Evolutionary conservation across 2,797 vertebrate species (phyloP).

Genomic region (Falco novaeseelandiae): DNA sequence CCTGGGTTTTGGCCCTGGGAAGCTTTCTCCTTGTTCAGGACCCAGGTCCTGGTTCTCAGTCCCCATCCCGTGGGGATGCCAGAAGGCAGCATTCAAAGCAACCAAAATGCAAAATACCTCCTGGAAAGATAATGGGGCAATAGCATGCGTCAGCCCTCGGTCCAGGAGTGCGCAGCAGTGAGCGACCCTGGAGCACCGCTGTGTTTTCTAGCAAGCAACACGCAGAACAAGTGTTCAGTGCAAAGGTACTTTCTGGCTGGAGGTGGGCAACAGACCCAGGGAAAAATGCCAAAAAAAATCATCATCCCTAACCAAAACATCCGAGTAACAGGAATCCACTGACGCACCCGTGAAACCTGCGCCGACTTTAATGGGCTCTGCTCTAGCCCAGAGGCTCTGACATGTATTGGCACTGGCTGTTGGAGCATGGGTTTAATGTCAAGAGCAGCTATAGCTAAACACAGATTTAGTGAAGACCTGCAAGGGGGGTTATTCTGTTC

Average conservation of each 20-base stretch:
- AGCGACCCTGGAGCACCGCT: not conserved
- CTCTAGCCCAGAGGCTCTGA: not conserved
- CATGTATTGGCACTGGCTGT: not conserved
- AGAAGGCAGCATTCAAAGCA: not conserved
- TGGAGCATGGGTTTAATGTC: not conserved
- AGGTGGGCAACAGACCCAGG: not conserved
- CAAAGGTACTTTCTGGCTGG: not conserved
- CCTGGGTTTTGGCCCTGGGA: not conserved
- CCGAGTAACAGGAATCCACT: not conserved
- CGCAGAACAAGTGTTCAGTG: not conserved
- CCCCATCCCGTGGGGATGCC: not conserved
- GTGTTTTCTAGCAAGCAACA: not conserved
- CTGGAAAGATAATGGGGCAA: not conserved
- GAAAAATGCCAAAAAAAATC: not conserved
- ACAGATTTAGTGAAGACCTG: not conserved
- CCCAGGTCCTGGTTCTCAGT: not conserved
- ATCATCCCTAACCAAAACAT: not conserved
- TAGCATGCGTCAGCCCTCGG: fast-evolving
- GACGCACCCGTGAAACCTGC: fast-evolving
- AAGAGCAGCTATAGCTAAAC: not conserved
- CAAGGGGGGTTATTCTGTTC: not conserved
- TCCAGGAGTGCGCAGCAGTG: not conserved
- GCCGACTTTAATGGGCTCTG: not conserved
- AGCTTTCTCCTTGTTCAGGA: not conserved
- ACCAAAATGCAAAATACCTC: not conserved